Percentiles rank a stretch among this genome's conserved stretches.
Evolutionary conservation across 2,888 invertebrate genomes (phyloP).

Genomic region (Polydrusus pterygomalis): DNA sequence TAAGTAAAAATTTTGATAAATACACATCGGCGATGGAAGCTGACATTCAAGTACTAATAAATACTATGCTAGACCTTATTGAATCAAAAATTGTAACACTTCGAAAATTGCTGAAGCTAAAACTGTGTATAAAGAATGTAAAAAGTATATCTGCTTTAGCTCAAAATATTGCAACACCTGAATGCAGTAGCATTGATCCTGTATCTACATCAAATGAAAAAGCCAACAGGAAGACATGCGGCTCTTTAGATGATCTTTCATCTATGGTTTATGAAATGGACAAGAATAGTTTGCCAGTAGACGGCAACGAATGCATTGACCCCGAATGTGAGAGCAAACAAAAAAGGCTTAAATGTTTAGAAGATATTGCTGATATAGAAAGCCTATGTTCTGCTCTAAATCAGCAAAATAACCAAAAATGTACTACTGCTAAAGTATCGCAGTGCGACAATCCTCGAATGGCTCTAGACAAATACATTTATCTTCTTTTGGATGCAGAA

Average conservation of each 20-base stretch:
- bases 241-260: slow-evolving; percentile 43
- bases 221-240: not conserved
- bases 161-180: not conserved
- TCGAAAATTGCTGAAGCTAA: slow-evolving; percentile 56
- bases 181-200: slow-evolving; percentile 12
- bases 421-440: not conserved
- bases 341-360: slow-evolving; percentile 19
- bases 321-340: slow-evolving; percentile 5
- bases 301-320: not conserved
- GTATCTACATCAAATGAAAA: slow-evolving; percentile 3
- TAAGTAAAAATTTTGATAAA: slow-evolving; percentile 54
- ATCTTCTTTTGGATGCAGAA: slow-evolving; percentile 41
- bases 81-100: slow-evolving; percentile 56
- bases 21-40: slow-evolving; percentile 55
- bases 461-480: slow-evolving; percentile 47
- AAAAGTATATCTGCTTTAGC: slow-evolving; percentile 33
- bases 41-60: slow-evolving; percentile 56
- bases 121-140: slow-evolving; percentile 53
- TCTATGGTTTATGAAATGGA: slow-evolving; percentile 46
- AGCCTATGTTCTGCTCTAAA: slow-evolving; percentile 38
- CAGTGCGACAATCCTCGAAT: not conserved
- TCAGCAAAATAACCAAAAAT: slow-evolving; percentile 1
- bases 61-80: slow-evolving; percentile 56
- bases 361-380: slow-evolving; percentile 32
- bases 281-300: slow-evolving; percentile 25